Conservation (phyloP, 2,888 invertebrate species). For the Phortica okadai region DNA sequence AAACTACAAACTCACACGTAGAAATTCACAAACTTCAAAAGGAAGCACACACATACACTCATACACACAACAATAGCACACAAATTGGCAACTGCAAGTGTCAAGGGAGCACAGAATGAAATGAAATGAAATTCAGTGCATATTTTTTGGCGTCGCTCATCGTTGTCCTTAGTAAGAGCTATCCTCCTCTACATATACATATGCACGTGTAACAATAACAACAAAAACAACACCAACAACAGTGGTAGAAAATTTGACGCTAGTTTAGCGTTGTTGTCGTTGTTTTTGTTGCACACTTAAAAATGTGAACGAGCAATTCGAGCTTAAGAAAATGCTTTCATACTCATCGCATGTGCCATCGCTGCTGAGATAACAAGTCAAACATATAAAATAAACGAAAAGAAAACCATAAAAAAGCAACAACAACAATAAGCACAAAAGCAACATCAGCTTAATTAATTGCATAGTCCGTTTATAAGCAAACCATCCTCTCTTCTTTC, state of each 20-base stretch:
- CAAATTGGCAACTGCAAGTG: constrained; percentile 12
- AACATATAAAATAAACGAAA: not conserved
- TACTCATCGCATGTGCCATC: no score
- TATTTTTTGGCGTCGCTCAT: not conserved
- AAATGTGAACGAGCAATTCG: not conserved
- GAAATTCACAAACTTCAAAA: not conserved
- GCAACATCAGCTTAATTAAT: constrained; percentile 11
- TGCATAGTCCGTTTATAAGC: constrained; percentile 8
- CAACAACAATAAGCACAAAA: not conserved
- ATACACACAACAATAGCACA: constrained; percentile 14
- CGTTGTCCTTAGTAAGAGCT: no score
- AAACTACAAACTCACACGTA: constrained; percentile 22
- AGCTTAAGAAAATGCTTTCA: not conserved
- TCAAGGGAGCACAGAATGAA: constrained; percentile 4
- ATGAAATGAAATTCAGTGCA: constrained; percentile 18
- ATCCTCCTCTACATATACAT: no score
- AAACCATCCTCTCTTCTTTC: no score
- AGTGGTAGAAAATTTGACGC: not conserved
- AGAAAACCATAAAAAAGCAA: not conserved
- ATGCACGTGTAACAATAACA: not conserved
- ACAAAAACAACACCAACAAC: no score
- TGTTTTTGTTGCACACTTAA: not conserved
- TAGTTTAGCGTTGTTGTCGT: not conserved
- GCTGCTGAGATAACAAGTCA: not conserved
- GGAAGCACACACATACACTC: not conserved